These are phyloP conservation scores for Parnassius smintheus DNA, from an alignment of 2,888 invertebrate genomes.

Conservation along the genomic window DNA sequence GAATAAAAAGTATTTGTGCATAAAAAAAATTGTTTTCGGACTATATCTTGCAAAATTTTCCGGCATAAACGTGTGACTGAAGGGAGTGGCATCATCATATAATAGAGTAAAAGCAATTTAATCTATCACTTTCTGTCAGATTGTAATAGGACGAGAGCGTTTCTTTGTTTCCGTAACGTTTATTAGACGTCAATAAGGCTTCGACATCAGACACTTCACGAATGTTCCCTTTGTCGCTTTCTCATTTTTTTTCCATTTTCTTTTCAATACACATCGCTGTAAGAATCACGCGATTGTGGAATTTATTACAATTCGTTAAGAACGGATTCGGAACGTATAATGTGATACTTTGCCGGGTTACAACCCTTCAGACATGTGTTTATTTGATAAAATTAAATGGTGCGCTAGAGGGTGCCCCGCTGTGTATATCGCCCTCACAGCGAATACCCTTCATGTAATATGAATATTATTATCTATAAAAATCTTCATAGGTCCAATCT, in stretches of 20 bases:
- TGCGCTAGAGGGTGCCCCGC: conserved; percentile 27
- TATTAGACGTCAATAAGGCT: conserved; percentile 15
- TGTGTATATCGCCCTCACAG: conserved; percentile 27
- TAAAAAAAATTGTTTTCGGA: no score
- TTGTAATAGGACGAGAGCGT: conserved; percentile 7
- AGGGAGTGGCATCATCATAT: no score
- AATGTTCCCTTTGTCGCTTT: conserved; percentile 8
- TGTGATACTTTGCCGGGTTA: conserved; percentile 12
- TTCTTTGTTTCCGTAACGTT: conserved; percentile 16
- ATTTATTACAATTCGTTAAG: conserved; percentile 6
- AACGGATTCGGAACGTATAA: conserved; percentile 1
- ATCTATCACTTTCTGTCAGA: conserved; percentile 5
- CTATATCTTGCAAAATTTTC: no score
- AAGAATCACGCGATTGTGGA: background rate
- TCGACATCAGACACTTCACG: conserved; percentile 8
- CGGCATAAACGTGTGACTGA: no score
- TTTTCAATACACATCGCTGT: background rate
- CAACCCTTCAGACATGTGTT: conserved; percentile 16
- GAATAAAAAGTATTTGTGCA: no score
- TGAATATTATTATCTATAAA: conserved; percentile 22
- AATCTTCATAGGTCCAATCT: conserved; percentile 7
- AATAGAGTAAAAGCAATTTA: background rate
- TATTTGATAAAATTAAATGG: conserved; percentile 26
- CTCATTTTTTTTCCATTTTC: conserved; percentile 12
- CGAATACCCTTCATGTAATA: conserved; percentile 26